These are phyloP conservation scores for Melieria picta DNA, from an alignment of 2,888 invertebrate genomes.

Conservation along the genomic window DNA sequence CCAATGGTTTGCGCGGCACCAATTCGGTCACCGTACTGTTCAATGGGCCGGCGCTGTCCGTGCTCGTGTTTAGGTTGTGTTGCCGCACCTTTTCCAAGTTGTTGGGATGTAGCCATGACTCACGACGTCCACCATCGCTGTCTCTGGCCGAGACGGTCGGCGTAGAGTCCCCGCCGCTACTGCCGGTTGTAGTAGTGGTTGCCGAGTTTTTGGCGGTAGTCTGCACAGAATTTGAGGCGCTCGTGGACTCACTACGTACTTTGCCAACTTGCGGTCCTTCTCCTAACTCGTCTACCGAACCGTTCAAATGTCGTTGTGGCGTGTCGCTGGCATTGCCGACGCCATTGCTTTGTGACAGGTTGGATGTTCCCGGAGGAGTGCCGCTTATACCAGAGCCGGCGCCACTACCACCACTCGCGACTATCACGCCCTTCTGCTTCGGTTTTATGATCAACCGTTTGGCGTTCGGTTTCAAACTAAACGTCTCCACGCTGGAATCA, in stretches of 20 bases:
- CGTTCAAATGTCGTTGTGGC: slow-evolving; percentile 11
- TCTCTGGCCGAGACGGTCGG: slow-evolving; percentile 34
- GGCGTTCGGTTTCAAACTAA: slow-evolving; percentile 72
- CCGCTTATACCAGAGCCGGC: background rate
- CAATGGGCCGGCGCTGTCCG: slow-evolving; percentile 40
- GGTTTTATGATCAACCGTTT: slow-evolving; percentile 80
- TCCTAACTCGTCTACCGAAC: background rate
- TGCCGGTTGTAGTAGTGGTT: slow-evolving; percentile 14
- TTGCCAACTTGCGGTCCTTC: background rate
- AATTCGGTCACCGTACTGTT: slow-evolving; percentile 62
- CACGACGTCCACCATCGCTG: slow-evolving; percentile 56
- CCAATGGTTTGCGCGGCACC: slow-evolving; percentile 60
- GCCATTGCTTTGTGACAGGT: too few species aligned
- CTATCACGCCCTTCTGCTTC: slow-evolving; percentile 53
- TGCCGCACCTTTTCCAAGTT: slow-evolving; percentile 61
- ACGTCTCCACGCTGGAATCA: slow-evolving; percentile 72
- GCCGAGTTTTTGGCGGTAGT: slow-evolving; percentile 20
- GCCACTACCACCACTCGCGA: slow-evolving; percentile 20
- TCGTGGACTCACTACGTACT: slow-evolving; percentile 11
- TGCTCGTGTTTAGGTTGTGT: slow-evolving; percentile 46
- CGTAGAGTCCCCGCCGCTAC: slow-evolving; percentile 10
- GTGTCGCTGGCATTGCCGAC: background rate
- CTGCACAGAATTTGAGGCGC: slow-evolving; percentile 50
- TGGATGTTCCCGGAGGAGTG: background rate
- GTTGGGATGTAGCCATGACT: slow-evolving; percentile 65